Base-by-base conservation (phyloP, 2,113 vertebrate genomes). In the Orientallactaga bullata region DNA sequence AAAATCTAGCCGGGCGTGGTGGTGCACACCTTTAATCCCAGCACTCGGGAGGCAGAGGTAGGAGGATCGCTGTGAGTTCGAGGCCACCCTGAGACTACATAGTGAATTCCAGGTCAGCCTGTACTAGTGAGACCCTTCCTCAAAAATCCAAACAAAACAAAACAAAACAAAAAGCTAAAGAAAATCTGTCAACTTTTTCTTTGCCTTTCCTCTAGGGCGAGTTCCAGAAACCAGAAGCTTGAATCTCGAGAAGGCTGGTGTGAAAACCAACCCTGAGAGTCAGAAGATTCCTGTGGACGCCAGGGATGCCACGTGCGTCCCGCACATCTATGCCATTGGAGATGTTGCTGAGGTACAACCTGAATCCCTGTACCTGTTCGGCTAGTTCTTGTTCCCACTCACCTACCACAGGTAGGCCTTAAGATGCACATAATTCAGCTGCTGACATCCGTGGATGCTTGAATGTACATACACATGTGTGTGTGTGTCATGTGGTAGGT, bases 241-340 rank as follows among this genome's bases (percentile, higher is more conserved):
- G 84, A 98, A 99, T 94, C 97, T 99, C 94, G 97, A 99, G 85
- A 88, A 97, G 68, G 97, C 98, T 4, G 99, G 99, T 17, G 98
- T 99, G 82, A 95, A 97, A 87, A 98, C 97, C 72, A 98, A 98
- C 96, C 94, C 98, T 47, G 94, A 98, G 87, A 98, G 97, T 9
- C 98, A 99, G 78, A 99, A 99, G 96, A 98, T 99, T 83, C 82
- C 99, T 42, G 98, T 99, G 17, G 97, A 98, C 30, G 97, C 98
- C 20, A 96, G 82, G 32, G 99, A 99, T 94, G 97, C 98, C 69
- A 99, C 99, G 68, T 99, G 99, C 0, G 97, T 99, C 94, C 98
- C 98, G 88, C 99, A 99, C 96, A 98, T 99, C 96, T 99, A 98
- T 32, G 99, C 99, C 89, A 96, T 99, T 2, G 99, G 99, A 82